A percentile compares a stretch with the other conserved stretches of the same genome.
These are phyloP conservation scores for Pelecanoides urinatrix DNA, from an alignment of 2,113 vertebrate genomes.

Conservation along the genomic window DNA sequence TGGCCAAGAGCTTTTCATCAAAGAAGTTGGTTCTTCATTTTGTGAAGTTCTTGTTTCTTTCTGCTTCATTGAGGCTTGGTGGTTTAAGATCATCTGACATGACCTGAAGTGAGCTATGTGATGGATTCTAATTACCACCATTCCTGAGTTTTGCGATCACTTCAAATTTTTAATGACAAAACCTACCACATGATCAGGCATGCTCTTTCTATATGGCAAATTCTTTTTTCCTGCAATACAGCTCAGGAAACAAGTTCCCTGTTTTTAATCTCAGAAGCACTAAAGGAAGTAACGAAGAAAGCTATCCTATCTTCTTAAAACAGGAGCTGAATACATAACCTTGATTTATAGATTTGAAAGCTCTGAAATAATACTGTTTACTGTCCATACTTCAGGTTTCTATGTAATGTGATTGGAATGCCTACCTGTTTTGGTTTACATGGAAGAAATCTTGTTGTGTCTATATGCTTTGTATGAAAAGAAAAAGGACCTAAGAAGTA, in stretches of 20 bases:
- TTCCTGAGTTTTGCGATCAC: not conserved
- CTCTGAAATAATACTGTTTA: not conserved
- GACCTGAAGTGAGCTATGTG: not conserved
- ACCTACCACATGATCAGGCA: rapidly evolving
- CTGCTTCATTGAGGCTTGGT: not conserved
- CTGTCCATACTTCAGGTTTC: not conserved
- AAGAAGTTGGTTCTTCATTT: not conserved
- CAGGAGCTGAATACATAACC: not conserved
- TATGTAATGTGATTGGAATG: not conserved
- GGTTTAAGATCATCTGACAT: not conserved
- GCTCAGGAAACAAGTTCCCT: not conserved
- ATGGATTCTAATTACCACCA: not conserved
- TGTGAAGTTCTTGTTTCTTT: not conserved
- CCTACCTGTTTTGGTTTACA: not conserved
- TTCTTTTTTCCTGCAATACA: not conserved
- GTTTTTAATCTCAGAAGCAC: not conserved
- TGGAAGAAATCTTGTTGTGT: not conserved
- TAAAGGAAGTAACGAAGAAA: not conserved
- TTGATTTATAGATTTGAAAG: not conserved
- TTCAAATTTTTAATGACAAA: not conserved
- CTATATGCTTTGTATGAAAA: not conserved
- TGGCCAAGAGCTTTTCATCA: not conserved
- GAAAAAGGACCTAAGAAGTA: not conserved
- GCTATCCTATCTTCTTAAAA: not conserved
- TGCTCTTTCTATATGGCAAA: not conserved